Evolutionary conservation across 2,888 invertebrate species (phyloP), one percentile per base, ranked within the genome.

Genomic region (Drosophila cognata): DNA sequence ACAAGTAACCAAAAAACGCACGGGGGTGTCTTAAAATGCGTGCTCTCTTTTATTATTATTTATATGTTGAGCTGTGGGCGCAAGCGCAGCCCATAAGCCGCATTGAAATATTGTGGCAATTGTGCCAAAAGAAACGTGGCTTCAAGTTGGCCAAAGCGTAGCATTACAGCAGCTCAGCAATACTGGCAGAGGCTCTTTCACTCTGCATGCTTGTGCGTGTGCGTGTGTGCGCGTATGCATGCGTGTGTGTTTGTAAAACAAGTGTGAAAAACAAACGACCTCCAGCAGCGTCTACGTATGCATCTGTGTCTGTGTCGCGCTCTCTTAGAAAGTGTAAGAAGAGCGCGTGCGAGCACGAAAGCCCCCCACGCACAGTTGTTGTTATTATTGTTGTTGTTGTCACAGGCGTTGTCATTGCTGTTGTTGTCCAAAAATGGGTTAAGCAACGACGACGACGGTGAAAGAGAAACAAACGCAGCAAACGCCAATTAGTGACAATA

Each of bases 201-300:
- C 50, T 57, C 58, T 79, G 51, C 7, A 52, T 51, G 63, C 21
- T 43, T 79, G 35, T 53, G 55, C 33, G 56, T 56, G 31, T 36
- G n/a, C 25, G 35, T 31, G 48, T 52, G 48, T 16, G 31, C 36
- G 53, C 2, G 13, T 29, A 1, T 13, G 60, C 10, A 33, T 59
- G 48, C 60, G 60, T 53, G 52, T 36, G 53, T 67, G 48, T 74
- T 77, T 78, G 75, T 88, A 69, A 66, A 84, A 75, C 89, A 89
- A 90, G 90, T 89, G 90, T 88, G 85, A 88, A 87, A 79, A 89
- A 82, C 82, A 80, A 84, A 80, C 89, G 87, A 87, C 87, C 90
- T 88, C 84, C 84, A 84, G 88, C 88, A 50, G 83, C 71, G 84
- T 72, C 72, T 28, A 67, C 64, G 65, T 79, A 83, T 71, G 71